Percentiles rank a stretch among this genome's conserved stretches.
phyloP scores from a whole-genome alignment of 2,888 invertebrate genomes.

The Drosophila cognata region DNA sequence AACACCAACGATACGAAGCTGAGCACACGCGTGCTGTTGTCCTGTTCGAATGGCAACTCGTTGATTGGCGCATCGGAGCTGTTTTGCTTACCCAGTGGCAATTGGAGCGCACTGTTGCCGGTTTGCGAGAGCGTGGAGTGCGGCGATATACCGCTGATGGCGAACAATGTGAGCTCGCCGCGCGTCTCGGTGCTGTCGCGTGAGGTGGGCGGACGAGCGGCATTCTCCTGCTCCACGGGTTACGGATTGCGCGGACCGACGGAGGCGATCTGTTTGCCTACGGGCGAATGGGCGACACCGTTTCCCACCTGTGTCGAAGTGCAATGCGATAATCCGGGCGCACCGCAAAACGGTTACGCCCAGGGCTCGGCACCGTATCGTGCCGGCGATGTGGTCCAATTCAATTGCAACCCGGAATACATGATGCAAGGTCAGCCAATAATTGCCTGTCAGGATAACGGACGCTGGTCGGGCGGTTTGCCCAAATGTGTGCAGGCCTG shows the following conservation, averaged over 20 bases:
- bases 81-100: slow-evolving; percentile 92
- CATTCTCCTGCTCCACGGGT: slow-evolving; percentile 92
- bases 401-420: slow-evolving; percentile 94
- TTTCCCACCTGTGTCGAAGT: slow-evolving; percentile 93
- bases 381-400: slow-evolving; percentile 94
- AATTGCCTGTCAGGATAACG: slow-evolving; percentile 94
- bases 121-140: slow-evolving; percentile 95
- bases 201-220: slow-evolving; percentile 92
- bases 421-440: slow-evolving; percentile 96
- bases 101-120: slow-evolving; percentile 93
- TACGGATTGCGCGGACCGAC: slow-evolving; percentile 91
- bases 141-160: slow-evolving; percentile 88
- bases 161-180: slow-evolving; percentile 87
- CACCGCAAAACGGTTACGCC: slow-evolving; percentile 92
- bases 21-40: slow-evolving; percentile 90
- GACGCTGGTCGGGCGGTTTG: slow-evolving; percentile 92
- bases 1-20: slow-evolving; percentile 90
- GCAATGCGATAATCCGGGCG: slow-evolving; percentile 90
- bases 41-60: slow-evolving; percentile 92
- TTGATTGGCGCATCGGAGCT: slow-evolving; percentile 91
- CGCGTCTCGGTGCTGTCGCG: slow-evolving; percentile 91
- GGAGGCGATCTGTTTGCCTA: slow-evolving; percentile 91
- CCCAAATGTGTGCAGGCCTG: slow-evolving; percentile 96
- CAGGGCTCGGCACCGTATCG: slow-evolving; percentile 92
- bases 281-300: slow-evolving; percentile 91